phyloP scores from a whole-genome alignment of 2,888 invertebrate species.

The Cerastis rubricosa region DNA sequence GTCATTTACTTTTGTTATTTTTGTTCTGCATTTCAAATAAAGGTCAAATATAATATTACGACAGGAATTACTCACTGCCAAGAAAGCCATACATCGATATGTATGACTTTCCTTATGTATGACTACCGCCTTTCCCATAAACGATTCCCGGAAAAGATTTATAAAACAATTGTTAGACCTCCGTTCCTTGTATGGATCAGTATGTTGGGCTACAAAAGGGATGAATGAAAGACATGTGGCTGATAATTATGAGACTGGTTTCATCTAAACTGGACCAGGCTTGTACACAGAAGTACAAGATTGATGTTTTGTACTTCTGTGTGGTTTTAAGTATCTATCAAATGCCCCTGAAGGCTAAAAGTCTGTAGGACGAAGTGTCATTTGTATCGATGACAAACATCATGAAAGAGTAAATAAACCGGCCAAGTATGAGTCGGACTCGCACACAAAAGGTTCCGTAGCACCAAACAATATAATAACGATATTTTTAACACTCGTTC shows the following conservation, averaged over 20 bases:
- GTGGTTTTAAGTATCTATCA: background rate
- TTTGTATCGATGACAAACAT: background rate
- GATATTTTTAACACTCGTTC: background rate
- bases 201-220: too few relatives aligned
- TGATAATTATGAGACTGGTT: too few relatives aligned
- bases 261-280: too few relatives aligned
- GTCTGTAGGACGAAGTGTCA: background rate
- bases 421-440: background rate
- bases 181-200: too few relatives aligned
- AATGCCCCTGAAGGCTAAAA: background rate
- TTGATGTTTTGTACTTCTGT: background rate
- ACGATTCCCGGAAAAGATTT: too few relatives aligned
- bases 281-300: too few relatives aligned
- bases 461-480: background rate
- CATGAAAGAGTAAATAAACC: background rate
- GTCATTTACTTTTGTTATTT: background rate
- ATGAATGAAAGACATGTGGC: too few relatives aligned
- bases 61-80: background rate
- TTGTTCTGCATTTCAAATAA: constrained; percentile 13
- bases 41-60: background rate
- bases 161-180: too few relatives aligned
- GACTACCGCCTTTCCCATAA: too few relatives aligned
- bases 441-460: background rate
- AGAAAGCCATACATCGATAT: too few relatives aligned
- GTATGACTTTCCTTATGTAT: too few relatives aligned